Conservation (phyloP, 1,140 invertebrate genomes). For the Popillia japonica region DNA sequence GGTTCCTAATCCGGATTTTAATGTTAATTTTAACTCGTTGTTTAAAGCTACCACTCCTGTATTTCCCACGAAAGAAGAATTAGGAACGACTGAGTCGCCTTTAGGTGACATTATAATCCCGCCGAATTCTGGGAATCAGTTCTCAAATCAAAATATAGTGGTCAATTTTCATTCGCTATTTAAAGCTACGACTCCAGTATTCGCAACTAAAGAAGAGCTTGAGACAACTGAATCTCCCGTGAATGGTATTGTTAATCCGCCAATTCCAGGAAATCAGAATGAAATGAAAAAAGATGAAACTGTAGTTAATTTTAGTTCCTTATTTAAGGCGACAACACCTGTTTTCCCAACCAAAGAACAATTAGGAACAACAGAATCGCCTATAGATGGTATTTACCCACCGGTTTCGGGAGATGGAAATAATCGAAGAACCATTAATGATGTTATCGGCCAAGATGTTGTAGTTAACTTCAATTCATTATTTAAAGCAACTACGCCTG, state of each 20-base stretch:
- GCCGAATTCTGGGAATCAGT: background rate
- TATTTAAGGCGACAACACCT: constrained; percentile 55
- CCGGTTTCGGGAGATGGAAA: background rate
- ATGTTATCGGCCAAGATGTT: background rate
- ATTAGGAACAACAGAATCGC: background rate
- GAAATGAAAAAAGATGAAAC: background rate
- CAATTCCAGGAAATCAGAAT: background rate
- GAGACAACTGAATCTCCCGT: background rate
- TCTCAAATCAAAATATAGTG: background rate
- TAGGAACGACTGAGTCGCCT: constrained; percentile 11
- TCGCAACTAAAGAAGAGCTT: constrained; percentile 48
- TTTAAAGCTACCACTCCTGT: constrained; percentile 57
- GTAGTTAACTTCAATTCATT: constrained; percentile 50
- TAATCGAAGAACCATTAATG: background rate
- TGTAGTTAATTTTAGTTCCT: constrained; percentile 51
- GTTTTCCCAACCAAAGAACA: constrained; percentile 52
- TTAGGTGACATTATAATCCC: constrained; percentile 38
- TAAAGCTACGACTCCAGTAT: constrained; percentile 57
- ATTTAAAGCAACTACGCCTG: constrained; percentile 56
- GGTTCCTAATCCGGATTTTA: too few relatives aligned
- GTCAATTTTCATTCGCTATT: constrained; percentile 53
- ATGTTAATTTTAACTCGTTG: background rate
- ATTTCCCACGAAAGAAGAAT: constrained; percentile 49
- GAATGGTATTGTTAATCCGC: constrained; percentile 3
- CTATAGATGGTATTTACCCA: background rate